Evolutionary conservation across 1,140 invertebrate species (phyloP).

Genomic region (Ladona fulva): DNA sequence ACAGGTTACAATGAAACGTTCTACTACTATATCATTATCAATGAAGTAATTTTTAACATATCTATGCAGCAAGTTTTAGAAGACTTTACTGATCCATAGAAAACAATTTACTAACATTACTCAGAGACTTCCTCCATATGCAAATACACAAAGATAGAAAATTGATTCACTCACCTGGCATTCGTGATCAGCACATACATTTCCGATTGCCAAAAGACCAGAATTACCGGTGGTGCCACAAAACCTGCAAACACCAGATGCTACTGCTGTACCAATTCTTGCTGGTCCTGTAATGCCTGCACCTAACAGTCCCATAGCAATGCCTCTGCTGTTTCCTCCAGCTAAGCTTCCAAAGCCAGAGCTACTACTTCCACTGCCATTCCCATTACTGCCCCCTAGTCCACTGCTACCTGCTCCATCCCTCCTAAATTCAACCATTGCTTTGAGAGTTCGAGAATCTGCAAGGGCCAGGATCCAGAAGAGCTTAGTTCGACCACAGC

Average conservation of each 20-base stretch:
- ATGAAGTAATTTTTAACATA: too few species aligned
- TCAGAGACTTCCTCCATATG: too few species aligned
- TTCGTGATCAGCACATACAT: conserved; percentile 86
- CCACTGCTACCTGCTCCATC: conserved; percentile 43
- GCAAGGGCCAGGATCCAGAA: conserved; percentile 91
- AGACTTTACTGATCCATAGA: too few species aligned
- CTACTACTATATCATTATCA: too few species aligned
- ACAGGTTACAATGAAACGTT: too few species aligned
- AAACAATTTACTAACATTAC: too few species aligned
- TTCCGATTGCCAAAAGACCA: conserved; percentile 80
- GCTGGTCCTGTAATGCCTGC: neutral
- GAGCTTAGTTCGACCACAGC: conserved; percentile 87
- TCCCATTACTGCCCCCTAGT: neutral
- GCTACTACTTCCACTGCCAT: neutral
- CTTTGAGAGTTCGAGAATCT: conserved; percentile 86
- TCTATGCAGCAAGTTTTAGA: too few species aligned
- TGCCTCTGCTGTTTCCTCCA: conserved; percentile 47
- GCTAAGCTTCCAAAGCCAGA: neutral
- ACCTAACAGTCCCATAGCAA: conserved; percentile 18
- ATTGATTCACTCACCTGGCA: conserved; percentile 56
- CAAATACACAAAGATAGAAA: too few species aligned
- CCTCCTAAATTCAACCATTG: conserved; percentile 79
- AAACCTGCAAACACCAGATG: conserved; percentile 79
- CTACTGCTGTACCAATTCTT: conserved; percentile 24
- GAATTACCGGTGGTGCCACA: conserved; percentile 56